Base-by-base conservation (phyloP, 2,113 vertebrate species). In the Pitta sordida region DNA sequence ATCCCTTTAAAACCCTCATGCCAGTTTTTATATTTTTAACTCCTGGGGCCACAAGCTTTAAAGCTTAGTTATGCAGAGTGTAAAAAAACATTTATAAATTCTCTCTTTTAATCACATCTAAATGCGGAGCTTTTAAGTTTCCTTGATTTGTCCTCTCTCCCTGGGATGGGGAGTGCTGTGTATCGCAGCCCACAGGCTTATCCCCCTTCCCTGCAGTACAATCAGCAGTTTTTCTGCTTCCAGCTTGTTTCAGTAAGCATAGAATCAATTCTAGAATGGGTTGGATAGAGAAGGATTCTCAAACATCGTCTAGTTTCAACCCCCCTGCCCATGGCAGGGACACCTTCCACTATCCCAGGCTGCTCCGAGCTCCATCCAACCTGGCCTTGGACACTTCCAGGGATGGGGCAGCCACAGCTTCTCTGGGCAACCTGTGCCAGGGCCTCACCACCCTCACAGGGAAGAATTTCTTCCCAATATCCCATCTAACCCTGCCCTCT, bases 121-220 rank as follows among this genome's bases (percentile, higher is more conserved):
- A 86, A 91, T 5, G 12, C 21, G 70, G 7, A 7, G 46, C 69
- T 80, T 90, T 88, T 15, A 88, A 46, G 58, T 83, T 62, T 81
- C 32, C 62, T 62, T 43, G 76, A 58, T 88, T 49, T 68, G 15
- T 48, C n/a, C 26, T 24, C 15, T 85, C 11, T 90, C 16, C 32
- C 23, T 71, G 22, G n/a, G 75, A 56, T 52, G 32, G 48, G 20
- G 37, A 73, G 37, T 7, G 3, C 67, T 64, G 36, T 29, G 62
- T 60, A 39, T 6, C 75, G 53, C 56, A 92, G 52, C 37, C 21
- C 60, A 24, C 16, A 59, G 65, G 34, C 39, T 76, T 24, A 43
- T 59, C 21, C 16, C 30, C 27, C n/a, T 79, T 78, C 41, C 36
- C 41, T 39, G 19, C 0, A 0, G n/a, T 55, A 63, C 1, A 10